Evolutionary conservation across 64 coral and sea anemone species (phyloP), one percentile per base, ranked within the genome.

Genomic region (Astreopora myriophthalma): DNA sequence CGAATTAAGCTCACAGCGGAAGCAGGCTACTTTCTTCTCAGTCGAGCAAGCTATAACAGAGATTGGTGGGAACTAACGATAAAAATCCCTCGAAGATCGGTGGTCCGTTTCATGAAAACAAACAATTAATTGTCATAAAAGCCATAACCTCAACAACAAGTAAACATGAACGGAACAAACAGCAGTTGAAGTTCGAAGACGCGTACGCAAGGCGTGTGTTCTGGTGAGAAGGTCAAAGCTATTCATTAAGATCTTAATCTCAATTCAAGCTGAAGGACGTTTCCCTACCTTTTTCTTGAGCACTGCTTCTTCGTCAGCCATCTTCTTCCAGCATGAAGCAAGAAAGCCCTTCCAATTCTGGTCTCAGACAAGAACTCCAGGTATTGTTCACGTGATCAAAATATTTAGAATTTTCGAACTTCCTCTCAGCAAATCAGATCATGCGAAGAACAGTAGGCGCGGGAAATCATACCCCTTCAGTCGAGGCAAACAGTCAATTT

Each of bases 331-430:
- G 79, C 9, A 20, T 35, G 44, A 4, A 36, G 14, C 2, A 24
- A 83, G 9, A 34, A 17, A 37, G 19, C 17, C 20, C 31, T 2
- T 33, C 3, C 12, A 65, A 20, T 13, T 13, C 38, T 2, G 37
- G 1, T 35, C 51, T 13, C 51, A 55, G 8, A 19, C 10, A 55
- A 55, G 17, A 55, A 8, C 20, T 60, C 35, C 22, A 30, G 23
- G 12, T 11, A 11, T 29, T 10, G 57, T 64, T 83, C 79, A 83
- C 79, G 32, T 83, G 79, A 83, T 61, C 7, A 64, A 82, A 83
- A 83, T 83, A 83, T 83, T 83, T 83, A 64, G 79, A 65, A 83
- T 83, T 83, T 63, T 35, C 20, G 31, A 83, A 33, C 34, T 83
- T 61, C 79, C 29, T 49, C 17, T 64, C 7, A 83, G 29, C 79